A percentile compares a stretch with the other conserved stretches of the same genome.
Conservation (phyloP, 2,888 invertebrate genomes). For the Prosapia bicincta region DNA sequence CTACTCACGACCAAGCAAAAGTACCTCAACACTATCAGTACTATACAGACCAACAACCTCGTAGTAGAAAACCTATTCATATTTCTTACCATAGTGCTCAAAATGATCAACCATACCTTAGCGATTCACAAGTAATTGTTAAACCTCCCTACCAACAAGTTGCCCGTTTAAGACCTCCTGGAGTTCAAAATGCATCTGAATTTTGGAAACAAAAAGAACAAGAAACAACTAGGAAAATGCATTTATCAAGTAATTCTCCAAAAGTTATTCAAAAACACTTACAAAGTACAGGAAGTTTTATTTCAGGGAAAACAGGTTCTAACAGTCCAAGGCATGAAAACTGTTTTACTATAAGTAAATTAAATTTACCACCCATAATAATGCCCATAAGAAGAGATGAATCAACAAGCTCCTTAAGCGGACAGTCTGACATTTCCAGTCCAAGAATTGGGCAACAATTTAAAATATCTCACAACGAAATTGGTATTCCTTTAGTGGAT, state of each 20-base stretch:
- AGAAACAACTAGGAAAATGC: constrained; percentile 18
- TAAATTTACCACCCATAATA: constrained; percentile 7
- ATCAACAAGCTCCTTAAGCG: constrained; percentile 7
- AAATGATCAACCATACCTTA: constrained; percentile 48
- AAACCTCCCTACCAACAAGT: constrained; percentile 30
- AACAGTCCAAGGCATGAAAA: constrained; percentile 19
- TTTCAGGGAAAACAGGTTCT: constrained; percentile 12
- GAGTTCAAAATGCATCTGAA: constrained; percentile 16
- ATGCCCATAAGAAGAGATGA: constrained; percentile 6
- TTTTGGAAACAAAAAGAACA: constrained; percentile 27
- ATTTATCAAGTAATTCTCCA: constrained; percentile 18
- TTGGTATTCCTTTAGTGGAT: constrained; percentile 18
- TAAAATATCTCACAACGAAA: constrained; percentile 15
- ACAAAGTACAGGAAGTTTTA: not conserved
- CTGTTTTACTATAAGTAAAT: not conserved
- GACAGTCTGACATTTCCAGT: constrained; percentile 9
- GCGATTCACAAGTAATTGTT: constrained; percentile 50
- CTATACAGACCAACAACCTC: constrained; percentile 66
- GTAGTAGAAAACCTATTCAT: constrained; percentile 69
- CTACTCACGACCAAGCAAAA: constrained; percentile 3
- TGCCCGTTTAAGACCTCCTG: not conserved
- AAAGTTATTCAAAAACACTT: constrained; percentile 21
- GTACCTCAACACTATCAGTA: constrained; percentile 49
- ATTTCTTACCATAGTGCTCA: constrained; percentile 50
- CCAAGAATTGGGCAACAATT: not conserved